Evolutionary conservation across 2,888 invertebrate species (phyloP).

Genomic region (Megastigmus dorsalis): DNA sequence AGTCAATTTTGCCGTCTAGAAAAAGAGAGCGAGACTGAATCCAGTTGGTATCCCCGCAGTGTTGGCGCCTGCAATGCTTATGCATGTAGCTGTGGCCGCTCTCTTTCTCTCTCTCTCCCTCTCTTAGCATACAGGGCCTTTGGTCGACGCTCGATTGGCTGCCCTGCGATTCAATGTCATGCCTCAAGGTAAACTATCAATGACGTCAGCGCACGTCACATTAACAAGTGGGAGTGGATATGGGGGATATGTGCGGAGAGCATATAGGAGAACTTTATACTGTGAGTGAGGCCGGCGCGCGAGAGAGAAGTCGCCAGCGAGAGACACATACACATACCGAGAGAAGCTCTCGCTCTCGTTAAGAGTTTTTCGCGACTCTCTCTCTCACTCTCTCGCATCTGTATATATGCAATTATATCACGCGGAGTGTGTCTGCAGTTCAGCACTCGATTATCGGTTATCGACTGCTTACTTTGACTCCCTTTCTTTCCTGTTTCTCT

Average conservation of each 20-base stretch:
- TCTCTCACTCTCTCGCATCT: neutral
- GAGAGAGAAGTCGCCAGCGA: neutral
- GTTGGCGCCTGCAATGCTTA: too few relatives aligned
- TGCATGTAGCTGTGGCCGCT: too few relatives aligned
- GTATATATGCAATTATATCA: too few relatives aligned
- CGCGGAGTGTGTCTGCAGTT: too few relatives aligned
- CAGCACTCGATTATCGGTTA: too few relatives aligned
- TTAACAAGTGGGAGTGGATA: conserved; percentile 74
- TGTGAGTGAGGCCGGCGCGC: neutral
- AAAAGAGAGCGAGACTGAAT: too few relatives aligned
- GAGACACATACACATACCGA: neutral
- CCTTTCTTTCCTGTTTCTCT: too few relatives aligned
- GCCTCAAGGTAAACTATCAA: conserved; percentile 75
- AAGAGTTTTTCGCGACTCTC: neutral
- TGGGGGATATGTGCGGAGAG: conserved; percentile 70
- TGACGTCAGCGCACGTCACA: conserved; percentile 74
- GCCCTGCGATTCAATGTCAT: conserved; percentile 71
- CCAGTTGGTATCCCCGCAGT: too few relatives aligned
- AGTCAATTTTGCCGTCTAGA: too few relatives aligned
- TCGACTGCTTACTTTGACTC: too few relatives aligned
- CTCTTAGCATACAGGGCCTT: too few relatives aligned
- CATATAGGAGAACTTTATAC: neutral
- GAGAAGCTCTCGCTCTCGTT: conserved; percentile 8
- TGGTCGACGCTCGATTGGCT: conserved; percentile 44
- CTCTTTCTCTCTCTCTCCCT: too few relatives aligned